Base-by-base conservation (phyloP, 37 sponge, comb jelly and placozoan species). In the Diacarnus erythraeanus region DNA sequence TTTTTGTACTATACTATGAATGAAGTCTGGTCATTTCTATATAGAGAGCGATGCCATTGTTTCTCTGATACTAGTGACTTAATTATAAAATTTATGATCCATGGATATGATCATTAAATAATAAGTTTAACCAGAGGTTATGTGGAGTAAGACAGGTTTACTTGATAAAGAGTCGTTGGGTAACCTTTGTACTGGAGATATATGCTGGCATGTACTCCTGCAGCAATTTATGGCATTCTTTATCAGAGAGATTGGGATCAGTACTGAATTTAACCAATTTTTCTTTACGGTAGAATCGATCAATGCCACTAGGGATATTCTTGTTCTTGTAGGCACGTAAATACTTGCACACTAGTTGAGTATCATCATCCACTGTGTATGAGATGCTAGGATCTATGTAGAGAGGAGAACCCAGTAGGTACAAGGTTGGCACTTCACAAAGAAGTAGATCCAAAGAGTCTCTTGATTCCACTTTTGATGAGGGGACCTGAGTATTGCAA, bases 331-430 rank as follows among this genome's bases (percentile, higher is more conserved):
- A 92, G 2, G 94, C 94, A n/a, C 69, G 70, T 29, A 93, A 51
- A 42, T 93, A 93, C 84, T 93, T 93, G 69, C 94, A 93, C 43
- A 93, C 94, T 25, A 93, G 76, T 68, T 89, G 90, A 1, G 82
- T 83, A 38, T 89, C 90, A 15, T 72, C 87, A 68, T 93, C 84
- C 3, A 89, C 77, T 43, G 74, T 72, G 38, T 80, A 82, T 3
- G 80, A 83, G 33, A 60, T 81, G 31, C 41, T 54, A 27, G 71
- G 75, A n/a, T 25, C 20, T 31, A 93, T 85, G 47, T 30, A 27
- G 20, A 88, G 74, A 4, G 77, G 78, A 17, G 74, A 77, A 2
- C 93, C 93, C 17, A 93, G 57, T 39, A 93, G 59, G 22, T 59
- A 72, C 39, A 93, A 75, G 4, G 81, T 72, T 0, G 93, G 93